Evolutionary conservation across 30 jellyfish, hydroid and myxozoan genomes (phyloP), one percentile per base, ranked within the genome.

Genomic region (Turritopsis rubra): DNA sequence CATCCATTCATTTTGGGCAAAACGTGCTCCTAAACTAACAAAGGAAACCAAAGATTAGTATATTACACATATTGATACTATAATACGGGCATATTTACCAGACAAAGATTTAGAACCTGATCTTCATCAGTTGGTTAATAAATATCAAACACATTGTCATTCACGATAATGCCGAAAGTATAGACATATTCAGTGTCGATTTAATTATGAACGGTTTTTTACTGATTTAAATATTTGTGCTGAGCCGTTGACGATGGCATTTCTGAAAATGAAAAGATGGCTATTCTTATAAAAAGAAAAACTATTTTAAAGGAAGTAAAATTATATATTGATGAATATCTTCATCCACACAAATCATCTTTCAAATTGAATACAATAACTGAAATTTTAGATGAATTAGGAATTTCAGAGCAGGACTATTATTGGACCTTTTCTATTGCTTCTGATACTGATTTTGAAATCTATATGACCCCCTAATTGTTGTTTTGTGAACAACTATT

Each of bases 401-500:
- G 28, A 21, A 54, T 81, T 8, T 0, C 88, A 54, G 16, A 81
- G 21, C 72, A 65, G 18, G 84, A 79, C 22, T 79, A 79, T 29
- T 79, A 79, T 53, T 17, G 53, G 16, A 84, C 81, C 8, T 22
- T 79, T 13, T 53, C 80, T 9, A 79, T 79, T 30, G 26, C 85
- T 29, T n/a, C n/a, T n/a, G n/a, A n/a, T n/a, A n/a, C n/a, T n/a
- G n/a, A n/a, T n/a, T n/a, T n/a, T n/a, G n/a, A n/a, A n/a, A 18
- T 13, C 9, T 85, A 79, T 53, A 8, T 9, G 85, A 79, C 29
- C 29, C 17, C 22, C 82, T 27, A 22, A 79, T 29, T 79, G 84
- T 17, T 79, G 85, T 24, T 79, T 52, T 79, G 85, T 79, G 22
- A 79, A 79, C 24, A 79, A 79, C 84, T 79, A 79, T 4, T 79